These are phyloP conservation scores for Condylura cristata DNA, from an alignment of 2,113 vertebrate species.

Conservation along the genomic window DNA sequence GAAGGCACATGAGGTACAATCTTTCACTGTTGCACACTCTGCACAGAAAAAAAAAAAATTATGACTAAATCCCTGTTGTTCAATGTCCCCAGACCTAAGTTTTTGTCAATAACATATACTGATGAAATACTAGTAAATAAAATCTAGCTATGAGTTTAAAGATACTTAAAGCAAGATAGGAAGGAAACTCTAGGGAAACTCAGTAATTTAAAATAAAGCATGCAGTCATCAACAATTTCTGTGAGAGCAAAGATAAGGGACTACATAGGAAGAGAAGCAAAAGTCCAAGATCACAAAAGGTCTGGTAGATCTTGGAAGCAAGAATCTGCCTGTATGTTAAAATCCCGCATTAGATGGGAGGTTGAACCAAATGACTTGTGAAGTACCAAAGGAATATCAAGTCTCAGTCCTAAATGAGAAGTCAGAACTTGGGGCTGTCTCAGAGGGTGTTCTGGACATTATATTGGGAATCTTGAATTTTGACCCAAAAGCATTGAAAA, in stretches of 20 bases:
- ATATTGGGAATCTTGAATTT: neutral
- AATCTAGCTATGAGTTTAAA: neutral
- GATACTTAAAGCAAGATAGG: neutral
- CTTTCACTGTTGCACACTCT: constrained; percentile 76
- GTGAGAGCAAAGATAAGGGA: neutral
- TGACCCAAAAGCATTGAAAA: neutral
- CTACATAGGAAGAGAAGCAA: neutral
- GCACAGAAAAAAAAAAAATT: constrained; percentile 63
- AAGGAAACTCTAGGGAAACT: neutral
- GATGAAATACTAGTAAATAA: neutral
- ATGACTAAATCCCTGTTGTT: neutral
- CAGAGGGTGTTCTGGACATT: neutral
- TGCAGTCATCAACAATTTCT: neutral
- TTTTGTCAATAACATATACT: neutral
- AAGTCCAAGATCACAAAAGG: neutral
- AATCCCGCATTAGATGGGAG: neutral
- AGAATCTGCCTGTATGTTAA: neutral
- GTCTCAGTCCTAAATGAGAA: neutral
- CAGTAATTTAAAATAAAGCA: neutral
- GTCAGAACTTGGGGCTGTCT: neutral
- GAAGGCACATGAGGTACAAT: constrained; percentile 82
- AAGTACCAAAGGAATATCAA: neutral
- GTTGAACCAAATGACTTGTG: neutral
- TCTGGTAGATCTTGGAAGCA: neutral
- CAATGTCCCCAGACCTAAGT: neutral